Base-by-base conservation (phyloP, 2,113 vertebrate species). In the Alligator mississippiensis region DNA sequence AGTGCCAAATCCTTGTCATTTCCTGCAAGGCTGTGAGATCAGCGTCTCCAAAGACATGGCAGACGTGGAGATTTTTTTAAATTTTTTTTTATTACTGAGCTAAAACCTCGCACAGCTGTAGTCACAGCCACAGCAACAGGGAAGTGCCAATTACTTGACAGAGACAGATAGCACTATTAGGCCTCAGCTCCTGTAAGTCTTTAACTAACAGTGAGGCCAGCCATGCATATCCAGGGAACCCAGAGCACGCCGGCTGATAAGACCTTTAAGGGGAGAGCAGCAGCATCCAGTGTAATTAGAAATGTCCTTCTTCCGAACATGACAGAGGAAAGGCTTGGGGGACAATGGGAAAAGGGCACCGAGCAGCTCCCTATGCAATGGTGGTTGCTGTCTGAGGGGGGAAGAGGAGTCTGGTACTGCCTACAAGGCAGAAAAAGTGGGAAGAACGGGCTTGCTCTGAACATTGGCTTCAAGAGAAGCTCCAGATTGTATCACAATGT, bases 321-420 rank as follows among this genome's bases (percentile, higher is more conserved):
- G 55, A 47, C 2, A 0, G 58, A 90, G 75, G 0, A 15, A 74
- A 88, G 78, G 74, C 58, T 87, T 57, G 28, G 57, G 28, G 82
- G 74, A 87, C 77, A 90, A 85, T 84, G 74, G 28, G 57, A 82
- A 57, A 70, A 22, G 0, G 0, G 47, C 55, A 91, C 84, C 88
- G 90, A 88, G 84, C 81, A 85, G 81, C 27, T 63, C 76, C 59
- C 34, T 34, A 63, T 28, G 57, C 78, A 81, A 57, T 19, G 82
- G 77, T 80, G 78, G 63, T 70, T 72, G 83, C 85, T 58, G 63
- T 28, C 78, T n/a, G 62, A 83, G 58, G 21, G 47, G 34, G 77
- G 57, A 54, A 1, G 5, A 61, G 78, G 55, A 75, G 66, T 61
- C 62, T 47, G 47, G 47, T 47, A 47, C 47, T 47, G 47, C 47